A percentile compares a stretch with the other conserved stretches of the same genome.
These are phyloP conservation scores for Coelopa frigida DNA, from an alignment of 1,140 invertebrate species.

Conservation along the genomic window DNA sequence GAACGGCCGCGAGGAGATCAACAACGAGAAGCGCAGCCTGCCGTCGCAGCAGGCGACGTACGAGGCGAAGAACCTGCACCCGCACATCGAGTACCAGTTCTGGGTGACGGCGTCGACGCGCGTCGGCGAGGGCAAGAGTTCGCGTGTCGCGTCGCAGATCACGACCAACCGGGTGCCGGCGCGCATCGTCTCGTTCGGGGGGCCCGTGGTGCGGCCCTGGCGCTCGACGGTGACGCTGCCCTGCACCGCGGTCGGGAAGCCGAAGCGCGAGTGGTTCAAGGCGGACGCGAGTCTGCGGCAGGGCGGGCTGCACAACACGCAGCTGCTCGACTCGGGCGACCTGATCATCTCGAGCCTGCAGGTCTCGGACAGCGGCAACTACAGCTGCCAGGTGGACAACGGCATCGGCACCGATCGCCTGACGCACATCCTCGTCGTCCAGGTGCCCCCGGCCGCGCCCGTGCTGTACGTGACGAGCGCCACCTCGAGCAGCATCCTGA, in stretches of 20 bases:
- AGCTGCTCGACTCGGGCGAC: conserved; percentile 57
- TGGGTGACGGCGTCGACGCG: conserved; percentile 72
- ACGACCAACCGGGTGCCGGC: conserved; percentile 54
- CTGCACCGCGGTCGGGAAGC: conserved; percentile 61
- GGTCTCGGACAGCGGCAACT: conserved; percentile 62
- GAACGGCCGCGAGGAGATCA: conserved; percentile 60
- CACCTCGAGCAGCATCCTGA: conserved; percentile 60
- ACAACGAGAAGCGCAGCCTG: conserved; percentile 59
- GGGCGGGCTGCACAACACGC: conserved; percentile 50
- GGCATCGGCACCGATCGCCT: conserved; percentile 59
- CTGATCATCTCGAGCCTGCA: conserved; percentile 58
- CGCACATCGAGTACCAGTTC: conserved; percentile 72
- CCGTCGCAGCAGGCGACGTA: conserved; percentile 56
- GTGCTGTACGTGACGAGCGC: conserved; percentile 64
- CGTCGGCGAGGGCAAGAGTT: conserved; percentile 68
- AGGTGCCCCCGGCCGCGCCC: conserved; percentile 62
- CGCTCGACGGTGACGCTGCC: conserved; percentile 54
- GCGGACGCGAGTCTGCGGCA: conserved; percentile 47
- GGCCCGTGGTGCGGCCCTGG: conserved; percentile 57
- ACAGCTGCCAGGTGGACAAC: conserved; percentile 69
- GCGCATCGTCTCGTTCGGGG: conserved; percentile 62
- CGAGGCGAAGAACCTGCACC: conserved; percentile 62
- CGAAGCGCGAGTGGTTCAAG: conserved; percentile 59
- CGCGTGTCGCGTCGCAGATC: conserved; percentile 56
- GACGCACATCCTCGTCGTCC: conserved; percentile 54